A percentile compares a stretch with the other conserved stretches of the same genome.
These are phyloP conservation scores for Trypoxylon attenuatum DNA, from an alignment of 2,888 invertebrate species.

Conservation along the genomic window DNA sequence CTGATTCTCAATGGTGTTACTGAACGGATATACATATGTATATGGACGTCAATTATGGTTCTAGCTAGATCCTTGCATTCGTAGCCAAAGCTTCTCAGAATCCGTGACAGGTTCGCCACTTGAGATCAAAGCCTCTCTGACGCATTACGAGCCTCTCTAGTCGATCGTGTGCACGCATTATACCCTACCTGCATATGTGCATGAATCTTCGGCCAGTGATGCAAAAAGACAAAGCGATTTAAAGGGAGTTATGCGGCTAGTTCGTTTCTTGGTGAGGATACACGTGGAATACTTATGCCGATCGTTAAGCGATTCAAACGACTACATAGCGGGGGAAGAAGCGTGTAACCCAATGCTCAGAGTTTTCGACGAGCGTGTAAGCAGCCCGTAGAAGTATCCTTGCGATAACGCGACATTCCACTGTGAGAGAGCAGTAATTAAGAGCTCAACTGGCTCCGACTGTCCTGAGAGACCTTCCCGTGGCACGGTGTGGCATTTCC, in stretches of 20 bases:
- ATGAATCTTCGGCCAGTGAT: no score
- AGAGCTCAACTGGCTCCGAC: slow-evolving; percentile 68
- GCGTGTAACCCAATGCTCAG: slow-evolving; percentile 47
- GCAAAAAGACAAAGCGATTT: no score
- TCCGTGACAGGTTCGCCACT: slow-evolving; percentile 16
- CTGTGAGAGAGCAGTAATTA: slow-evolving; percentile 63
- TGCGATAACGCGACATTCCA: slow-evolving; percentile 54
- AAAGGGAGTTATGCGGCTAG: no score
- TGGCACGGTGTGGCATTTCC: no score
- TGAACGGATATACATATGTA: slow-evolving; percentile 1
- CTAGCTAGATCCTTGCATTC: no score
- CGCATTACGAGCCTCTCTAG: slow-evolving; percentile 20
- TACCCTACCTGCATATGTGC: no score
- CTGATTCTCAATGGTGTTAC: no score
- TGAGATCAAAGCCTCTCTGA: slow-evolving; percentile 30
- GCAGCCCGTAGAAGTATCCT: slow-evolving; percentile 45
- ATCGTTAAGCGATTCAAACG: no score
- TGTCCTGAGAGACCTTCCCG: slow-evolving; percentile 48
- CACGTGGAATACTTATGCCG: no score
- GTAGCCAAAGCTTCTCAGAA: no score
- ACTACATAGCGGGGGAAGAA: slow-evolving; percentile 25
- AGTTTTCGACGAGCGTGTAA: slow-evolving; percentile 32
- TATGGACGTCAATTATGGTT: not conserved
- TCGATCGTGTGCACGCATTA: slow-evolving; percentile 15
- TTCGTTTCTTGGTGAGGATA: no score